phyloP scores from a whole-genome alignment of 2,113 vertebrate species.

The Colossoma macropomum region DNA sequence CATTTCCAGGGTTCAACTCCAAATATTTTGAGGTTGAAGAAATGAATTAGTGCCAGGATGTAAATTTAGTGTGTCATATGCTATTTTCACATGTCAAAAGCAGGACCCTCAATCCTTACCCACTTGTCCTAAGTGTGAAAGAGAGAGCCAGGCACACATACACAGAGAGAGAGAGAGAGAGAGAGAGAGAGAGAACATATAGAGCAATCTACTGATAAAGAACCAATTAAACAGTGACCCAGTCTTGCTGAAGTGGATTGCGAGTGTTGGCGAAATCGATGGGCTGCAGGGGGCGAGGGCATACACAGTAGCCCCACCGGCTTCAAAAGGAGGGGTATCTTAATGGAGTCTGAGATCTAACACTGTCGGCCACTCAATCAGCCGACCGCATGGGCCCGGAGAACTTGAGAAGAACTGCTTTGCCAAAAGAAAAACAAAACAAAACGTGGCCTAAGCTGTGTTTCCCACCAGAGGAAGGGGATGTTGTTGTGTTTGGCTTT shows the following conservation, averaged over 20 bases:
- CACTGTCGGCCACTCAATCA: constrained; percentile 4
- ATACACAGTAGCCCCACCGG: background rate
- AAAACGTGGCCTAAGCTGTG: no score
- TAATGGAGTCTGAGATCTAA: constrained; percentile 31
- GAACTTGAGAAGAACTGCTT: constrained; percentile 2
- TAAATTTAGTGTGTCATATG: constrained; percentile 3
- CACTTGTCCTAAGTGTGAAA: background rate
- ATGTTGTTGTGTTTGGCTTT: background rate
- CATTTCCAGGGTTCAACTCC: background rate
- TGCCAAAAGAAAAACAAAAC: background rate
- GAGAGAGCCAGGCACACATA: background rate
- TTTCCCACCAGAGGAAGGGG: background rate
- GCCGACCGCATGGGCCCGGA: background rate
- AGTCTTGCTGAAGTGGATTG: constrained; percentile 14
- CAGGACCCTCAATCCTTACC: background rate
- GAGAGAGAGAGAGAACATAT: background rate
- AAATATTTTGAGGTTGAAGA: constrained; percentile 4
- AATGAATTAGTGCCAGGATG: background rate
- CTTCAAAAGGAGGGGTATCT: background rate
- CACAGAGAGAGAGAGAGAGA: constrained; percentile 16
- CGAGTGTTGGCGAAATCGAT: constrained; percentile 35
- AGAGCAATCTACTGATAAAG: constrained; percentile 47
- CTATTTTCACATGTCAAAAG: constrained; percentile 10
- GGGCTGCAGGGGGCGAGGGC: background rate
- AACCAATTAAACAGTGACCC: constrained; percentile 43